Conservation (phyloP, 2,113 vertebrate genomes). For the Aptenodytes patagonicus region DNA sequence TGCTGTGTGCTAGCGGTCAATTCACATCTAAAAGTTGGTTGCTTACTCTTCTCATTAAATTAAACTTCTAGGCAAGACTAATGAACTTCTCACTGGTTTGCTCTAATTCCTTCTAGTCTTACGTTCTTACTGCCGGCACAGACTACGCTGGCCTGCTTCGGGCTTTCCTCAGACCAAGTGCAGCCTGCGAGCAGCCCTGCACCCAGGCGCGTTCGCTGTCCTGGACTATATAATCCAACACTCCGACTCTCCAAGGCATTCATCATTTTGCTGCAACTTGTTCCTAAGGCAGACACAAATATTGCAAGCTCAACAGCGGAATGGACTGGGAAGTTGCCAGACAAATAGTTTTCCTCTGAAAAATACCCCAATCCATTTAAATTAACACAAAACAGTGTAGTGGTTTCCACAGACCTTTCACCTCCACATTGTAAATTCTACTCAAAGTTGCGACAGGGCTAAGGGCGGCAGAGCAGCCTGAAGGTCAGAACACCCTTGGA, state of each 20-base stretch:
- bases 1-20: not conserved
- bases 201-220: rapidly evolving
- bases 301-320: not conserved
- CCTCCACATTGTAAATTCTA: not conserved
- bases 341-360: not conserved
- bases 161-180: not conserved
- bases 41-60: not conserved
- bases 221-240: not conserved
- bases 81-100: not conserved
- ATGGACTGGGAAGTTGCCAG: not conserved
- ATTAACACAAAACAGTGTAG: not conserved
- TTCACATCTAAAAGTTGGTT: not conserved
- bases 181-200: not conserved
- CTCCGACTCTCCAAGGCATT: not conserved
- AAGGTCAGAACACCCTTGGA: not conserved
- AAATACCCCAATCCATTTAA: not conserved
- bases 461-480: not conserved
- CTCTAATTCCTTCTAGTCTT: not conserved
- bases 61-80: not conserved
- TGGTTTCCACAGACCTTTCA: not conserved
- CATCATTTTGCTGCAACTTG: not conserved
- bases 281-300: not conserved
- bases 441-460: not conserved
- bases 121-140: not conserved
- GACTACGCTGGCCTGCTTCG: rapidly evolving